Base-by-base conservation (phyloP, 1,140 invertebrate species). In the Globodera rostochiensis region DNA sequence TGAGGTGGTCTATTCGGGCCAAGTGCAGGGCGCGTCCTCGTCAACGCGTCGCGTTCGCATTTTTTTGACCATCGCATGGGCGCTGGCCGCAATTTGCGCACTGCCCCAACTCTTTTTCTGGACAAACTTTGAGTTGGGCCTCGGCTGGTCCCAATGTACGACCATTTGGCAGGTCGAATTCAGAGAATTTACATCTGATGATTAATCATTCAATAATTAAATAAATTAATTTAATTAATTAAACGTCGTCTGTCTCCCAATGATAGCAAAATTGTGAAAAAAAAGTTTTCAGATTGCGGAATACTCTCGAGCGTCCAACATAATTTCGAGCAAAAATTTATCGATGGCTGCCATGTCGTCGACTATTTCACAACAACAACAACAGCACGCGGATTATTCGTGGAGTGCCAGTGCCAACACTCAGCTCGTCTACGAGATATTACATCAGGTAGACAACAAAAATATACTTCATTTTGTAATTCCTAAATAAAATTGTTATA, bases 41-140 rank as follows among this genome's bases (percentile, higher is more conserved):
- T 83, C 86, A 47, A 83, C 84, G 13, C 75, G 83, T 60, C 76
- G 87, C 46, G 88, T 88, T 46, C 83, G 82, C n/a, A 21, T 77
- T 46, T 73, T 88, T 70, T 50, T 88, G 50, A 25, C 47, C 46
- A 25, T 77, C 46, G 79, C 88, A 9, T 88, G 87, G 87, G 66
- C 74, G 9, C 49, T 88, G 25, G 87, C 87, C 1, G 66, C 77
- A n/a, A 47, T 87, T 47, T 88, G 87, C 66, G 83, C 87, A 4
- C 49, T 87, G 1, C 87, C 87, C 6, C 87, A 88, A 79, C 60
- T 88, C 4, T 83, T 86, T 69, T 80, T 88, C 57, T 88, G 87
- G 87, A 80, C 83, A 46, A 84, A 82, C 11, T 76, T 86, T 46
- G 84, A 86, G 67, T 50, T 86, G 13, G 57, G 60, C 6, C 49